Base-by-base conservation (phyloP, 2,113 vertebrate species). In the Burhinus bistriatus region DNA sequence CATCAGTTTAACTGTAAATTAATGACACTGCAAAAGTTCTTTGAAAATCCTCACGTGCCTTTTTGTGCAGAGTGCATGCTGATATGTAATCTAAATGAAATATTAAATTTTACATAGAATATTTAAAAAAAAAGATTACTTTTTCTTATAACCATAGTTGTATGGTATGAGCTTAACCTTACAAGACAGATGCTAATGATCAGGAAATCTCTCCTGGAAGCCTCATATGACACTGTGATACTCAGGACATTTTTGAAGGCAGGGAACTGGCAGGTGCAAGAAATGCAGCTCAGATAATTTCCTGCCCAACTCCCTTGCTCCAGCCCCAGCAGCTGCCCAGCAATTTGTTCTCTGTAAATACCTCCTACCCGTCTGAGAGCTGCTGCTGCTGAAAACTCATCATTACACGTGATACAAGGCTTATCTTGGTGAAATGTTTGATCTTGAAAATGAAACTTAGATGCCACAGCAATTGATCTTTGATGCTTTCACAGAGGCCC, bases 321-420 rank as follows among this genome's bases (percentile, higher is more conserved):
- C 34, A 87, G n/a, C 4, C 30, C 15, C 51, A 61, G 76, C 20
- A 81, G 11, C 17, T 89, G 11, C 9, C 6, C 22, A 64, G 32
- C 15, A 73, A 32, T 52, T 81, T 89, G 23, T 52, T 87, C 12
- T 32, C 49, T 81, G 15, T 54, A 83, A 83, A 81, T 71, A 25
- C 6, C 22, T 2, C 22, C 54, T 17, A 59, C 7, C 8, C 0
- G 0, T 61, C 32, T 82, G 42, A 88, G 38, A 85, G 36, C n/a
- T 82, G 32, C 12, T 80, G 47, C 58, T 6, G 3, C 75, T 76
- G 61, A 26, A 72, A 61, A 34, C 27, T 69, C 14, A 54, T 44
- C 2, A 26, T 73, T 81, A 18, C 2, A 10, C 42, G 17, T 29
- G 65, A 86, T 52, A 36, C 15, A 42, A 70, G 11, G 22, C 36